Conservation (phyloP, 2,888 invertebrate genomes). For the Eurytoma californica region DNA sequence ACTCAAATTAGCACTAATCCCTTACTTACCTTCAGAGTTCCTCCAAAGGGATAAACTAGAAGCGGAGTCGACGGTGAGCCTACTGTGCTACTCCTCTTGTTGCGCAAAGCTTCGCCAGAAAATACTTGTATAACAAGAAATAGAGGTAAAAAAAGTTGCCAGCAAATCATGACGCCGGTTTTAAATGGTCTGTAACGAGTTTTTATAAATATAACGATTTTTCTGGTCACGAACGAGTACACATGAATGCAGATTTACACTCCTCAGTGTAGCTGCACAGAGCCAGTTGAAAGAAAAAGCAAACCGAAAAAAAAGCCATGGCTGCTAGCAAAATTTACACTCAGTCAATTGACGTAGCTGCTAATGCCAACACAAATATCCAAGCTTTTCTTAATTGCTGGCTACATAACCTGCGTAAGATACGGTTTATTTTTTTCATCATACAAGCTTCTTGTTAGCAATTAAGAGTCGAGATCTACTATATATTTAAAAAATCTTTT, state of each 20-base stretch:
- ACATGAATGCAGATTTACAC: neutral
- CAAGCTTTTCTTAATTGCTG: neutral
- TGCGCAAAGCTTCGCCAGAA: neutral
- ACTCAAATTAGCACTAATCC: no score
- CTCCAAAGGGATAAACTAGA: slow-evolving; percentile 78
- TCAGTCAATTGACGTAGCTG: slow-evolving; percentile 16
- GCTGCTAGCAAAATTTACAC: slow-evolving; percentile 48
- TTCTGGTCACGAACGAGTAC: neutral
- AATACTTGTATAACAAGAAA: neutral
- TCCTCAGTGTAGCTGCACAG: neutral
- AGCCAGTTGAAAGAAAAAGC: neutral
- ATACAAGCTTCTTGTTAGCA: no score
- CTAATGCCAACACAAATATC: slow-evolving; percentile 53
- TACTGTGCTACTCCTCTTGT: slow-evolving; percentile 55
- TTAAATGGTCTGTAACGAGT: neutral
- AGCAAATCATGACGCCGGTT: neutral
- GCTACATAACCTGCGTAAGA: no score
- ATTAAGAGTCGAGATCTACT: no score
- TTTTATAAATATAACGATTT: slow-evolving; percentile 2
- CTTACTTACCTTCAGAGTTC: slow-evolving; percentile 76
- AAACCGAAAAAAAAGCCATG: neutral
- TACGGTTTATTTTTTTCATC: no score
- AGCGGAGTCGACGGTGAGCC: slow-evolving; percentile 71
- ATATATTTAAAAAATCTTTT: no score
- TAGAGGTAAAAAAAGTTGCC: neutral